Conservation (phyloP, 2,113 vertebrate species). For the Sporophila hypoxantha region DNA sequence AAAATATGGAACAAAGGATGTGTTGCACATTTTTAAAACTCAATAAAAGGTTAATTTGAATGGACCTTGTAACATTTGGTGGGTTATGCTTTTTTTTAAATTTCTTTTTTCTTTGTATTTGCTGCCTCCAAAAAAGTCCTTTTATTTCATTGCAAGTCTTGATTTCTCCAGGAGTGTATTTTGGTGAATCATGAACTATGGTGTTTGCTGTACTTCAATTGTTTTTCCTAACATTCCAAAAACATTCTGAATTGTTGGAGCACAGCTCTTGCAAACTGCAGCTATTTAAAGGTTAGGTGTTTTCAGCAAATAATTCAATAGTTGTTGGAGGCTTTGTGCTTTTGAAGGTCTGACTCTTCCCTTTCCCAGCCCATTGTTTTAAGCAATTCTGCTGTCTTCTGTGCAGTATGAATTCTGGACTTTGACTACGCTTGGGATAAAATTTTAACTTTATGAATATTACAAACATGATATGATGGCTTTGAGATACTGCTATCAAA, state of each 20-base stretch:
- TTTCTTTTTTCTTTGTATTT: neutral
- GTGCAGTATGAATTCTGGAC: neutral
- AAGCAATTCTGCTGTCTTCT: neutral
- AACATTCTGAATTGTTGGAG: neutral
- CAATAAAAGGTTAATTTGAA: neutral
- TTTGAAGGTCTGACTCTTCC: neutral
- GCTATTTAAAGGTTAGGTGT: neutral
- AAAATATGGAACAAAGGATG: neutral
- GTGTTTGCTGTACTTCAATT: neutral
- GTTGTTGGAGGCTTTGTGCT: neutral
- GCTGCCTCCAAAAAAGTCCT: neutral
- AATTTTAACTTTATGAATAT: neutral
- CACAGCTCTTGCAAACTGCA: neutral
- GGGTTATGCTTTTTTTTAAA: neutral
- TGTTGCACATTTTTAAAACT: neutral
- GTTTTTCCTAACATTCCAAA: neutral
- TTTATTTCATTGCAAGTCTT: neutral
- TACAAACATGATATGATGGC: neutral
- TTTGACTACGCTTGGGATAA: neutral
- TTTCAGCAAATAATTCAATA: neutral
- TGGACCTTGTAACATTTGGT: neutral
- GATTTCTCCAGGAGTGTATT: neutral
- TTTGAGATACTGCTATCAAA: neutral
- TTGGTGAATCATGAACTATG: neutral
- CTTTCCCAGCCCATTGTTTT: neutral